A percentile compares a stretch with the other conserved stretches of the same genome.
These are phyloP conservation scores for Coccyzus lansbergi DNA, from an alignment of 2,797 vertebrate species.

Conservation along the genomic window DNA sequence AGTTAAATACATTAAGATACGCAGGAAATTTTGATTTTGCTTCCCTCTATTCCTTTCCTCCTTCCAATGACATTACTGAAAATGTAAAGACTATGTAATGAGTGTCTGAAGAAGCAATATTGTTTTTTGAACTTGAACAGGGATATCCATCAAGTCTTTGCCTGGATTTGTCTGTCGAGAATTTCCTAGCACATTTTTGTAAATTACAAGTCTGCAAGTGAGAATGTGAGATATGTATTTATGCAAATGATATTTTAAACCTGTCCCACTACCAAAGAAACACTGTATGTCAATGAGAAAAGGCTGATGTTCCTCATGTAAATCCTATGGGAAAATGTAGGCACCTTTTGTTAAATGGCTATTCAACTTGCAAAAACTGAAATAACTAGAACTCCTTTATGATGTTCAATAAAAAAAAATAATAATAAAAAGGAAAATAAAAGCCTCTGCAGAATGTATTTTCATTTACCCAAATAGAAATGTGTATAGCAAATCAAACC, in stretches of 20 bases:
- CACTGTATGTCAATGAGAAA: not conserved
- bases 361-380: not conserved
- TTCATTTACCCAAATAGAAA: not conserved
- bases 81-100: not conserved
- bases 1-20: not conserved
- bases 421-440: conserved; percentile 14
- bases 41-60: not conserved
- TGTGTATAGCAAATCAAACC: not conserved
- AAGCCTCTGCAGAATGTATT: not conserved
- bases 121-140: not conserved
- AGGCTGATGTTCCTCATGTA: not conserved
- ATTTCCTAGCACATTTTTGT: not conserved
- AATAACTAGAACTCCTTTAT: not conserved
- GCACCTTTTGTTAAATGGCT: not conserved
- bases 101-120: not conserved
- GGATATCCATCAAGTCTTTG: not conserved
- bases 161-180: not conserved
- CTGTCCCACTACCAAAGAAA: not conserved
- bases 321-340: not conserved
- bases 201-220: not conserved
- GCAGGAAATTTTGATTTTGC: not conserved
- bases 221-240: conserved; percentile 21
- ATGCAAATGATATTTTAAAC: not conserved
- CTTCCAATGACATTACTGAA: not conserved
- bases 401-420: not conserved